Percentiles rank a stretch among this genome's conserved stretches.
phyloP scores from a whole-genome alignment of 2,888 invertebrate species.

The Nemotelus nigrinus region DNA sequence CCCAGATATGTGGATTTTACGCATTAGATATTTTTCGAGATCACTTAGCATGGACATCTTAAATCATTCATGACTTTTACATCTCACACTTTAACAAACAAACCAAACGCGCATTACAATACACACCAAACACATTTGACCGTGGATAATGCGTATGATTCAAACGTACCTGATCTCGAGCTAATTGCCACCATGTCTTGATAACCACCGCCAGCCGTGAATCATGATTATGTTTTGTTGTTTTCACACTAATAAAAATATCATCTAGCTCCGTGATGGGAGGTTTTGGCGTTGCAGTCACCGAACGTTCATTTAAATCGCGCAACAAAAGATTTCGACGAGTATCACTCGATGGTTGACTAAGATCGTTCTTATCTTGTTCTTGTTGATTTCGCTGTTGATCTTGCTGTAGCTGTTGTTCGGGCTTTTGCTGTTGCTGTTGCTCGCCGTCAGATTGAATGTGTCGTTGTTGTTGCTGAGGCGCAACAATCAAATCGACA shows the following conservation, averaged over 20 bases:
- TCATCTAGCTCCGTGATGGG: constrained; percentile 81
- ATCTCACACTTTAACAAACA: no score
- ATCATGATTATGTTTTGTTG: constrained; percentile 87
- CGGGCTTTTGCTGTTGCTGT: constrained; percentile 48
- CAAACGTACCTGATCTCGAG: constrained; percentile 83
- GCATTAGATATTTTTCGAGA: no score
- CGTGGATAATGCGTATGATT: no score
- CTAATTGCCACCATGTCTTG: constrained; percentile 95
- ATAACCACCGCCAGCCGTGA: constrained; percentile 86
- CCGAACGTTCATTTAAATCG: constrained; percentile 63
- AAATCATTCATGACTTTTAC: no score
- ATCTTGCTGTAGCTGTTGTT: constrained; percentile 53
- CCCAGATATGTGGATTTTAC: no score
- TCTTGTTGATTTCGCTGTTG: constrained; percentile 53
- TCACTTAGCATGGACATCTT: no score
- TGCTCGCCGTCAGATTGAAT: constrained; percentile 18
- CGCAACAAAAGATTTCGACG: constrained; percentile 53
- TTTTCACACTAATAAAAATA: constrained; percentile 95
- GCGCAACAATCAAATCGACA: not conserved
- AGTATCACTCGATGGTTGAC: constrained; percentile 47
- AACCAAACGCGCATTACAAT: no score
- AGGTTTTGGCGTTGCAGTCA: constrained; percentile 67
- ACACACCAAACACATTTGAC: no score
- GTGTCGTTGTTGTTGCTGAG: constrained; percentile 37
- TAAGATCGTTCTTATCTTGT: constrained; percentile 56